Base-by-base conservation (phyloP, 92 coral and sea anemone genomes). In the Epizoanthus illoricatus region DNA sequence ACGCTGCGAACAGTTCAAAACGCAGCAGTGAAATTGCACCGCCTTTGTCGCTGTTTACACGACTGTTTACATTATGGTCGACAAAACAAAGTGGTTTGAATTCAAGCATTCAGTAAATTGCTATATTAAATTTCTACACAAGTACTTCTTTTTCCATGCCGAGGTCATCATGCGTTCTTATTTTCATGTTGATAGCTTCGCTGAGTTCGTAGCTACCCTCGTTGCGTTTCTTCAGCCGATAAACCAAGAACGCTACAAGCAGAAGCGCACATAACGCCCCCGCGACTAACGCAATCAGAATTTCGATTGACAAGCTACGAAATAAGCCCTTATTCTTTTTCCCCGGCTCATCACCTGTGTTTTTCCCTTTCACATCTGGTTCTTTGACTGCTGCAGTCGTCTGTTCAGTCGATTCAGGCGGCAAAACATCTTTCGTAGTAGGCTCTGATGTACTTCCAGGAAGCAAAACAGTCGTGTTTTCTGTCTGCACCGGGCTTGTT, bases 171-270 rank as follows among this genome's bases (percentile, higher is more conserved):
- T 80, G 67, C 13, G 82, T 90, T 71, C 87, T 90, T 23, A 91
- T 80, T 78, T 92, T 84, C 71, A 90, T 84, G 64, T 86, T 90
- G 0, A 93, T 59, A 13, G 91, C 81, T 83, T 93, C 97, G 42
- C 90, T 88, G n/a, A 93, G 86, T 63, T 91, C 94, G 45, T 93
- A 93, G 58, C 97, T 93, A 2, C 97, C 97, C 13, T 93, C 97
- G 12, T 89, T 91, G 63, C 97, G 87, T 64, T 93, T 93, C 71
- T 93, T 93, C 68, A 93, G 19, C 19, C 97, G 94, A 89, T 91
- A 84, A 5, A 93, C 97, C 59, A 93, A 61, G 74, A 93, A 93
- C 5, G 91, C 88, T 1, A 93, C 86, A 16, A 93, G 85, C 8
- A 93, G 80, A 4, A 93, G 86, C 1, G 97, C 89, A 23, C 94